phyloP scores from a whole-genome alignment of 2,113 vertebrate species.

The Prochilodus magdalenae region DNA sequence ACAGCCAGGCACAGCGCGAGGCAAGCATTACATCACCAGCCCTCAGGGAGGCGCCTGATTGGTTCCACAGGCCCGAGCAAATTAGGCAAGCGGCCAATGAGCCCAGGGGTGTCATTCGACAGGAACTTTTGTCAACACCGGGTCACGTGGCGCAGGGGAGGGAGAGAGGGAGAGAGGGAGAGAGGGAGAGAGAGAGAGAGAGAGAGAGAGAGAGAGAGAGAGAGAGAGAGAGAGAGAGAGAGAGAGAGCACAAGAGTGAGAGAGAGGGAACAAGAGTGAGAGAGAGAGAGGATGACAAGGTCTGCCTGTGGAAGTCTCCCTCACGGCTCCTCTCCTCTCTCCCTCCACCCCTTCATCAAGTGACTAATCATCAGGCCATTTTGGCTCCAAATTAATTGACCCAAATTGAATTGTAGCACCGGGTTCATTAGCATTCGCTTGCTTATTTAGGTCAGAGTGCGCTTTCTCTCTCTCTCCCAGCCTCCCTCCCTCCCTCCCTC shows the following conservation, averaged over 20 bases:
- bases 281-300: neutral
- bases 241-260: no score
- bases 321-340: conserved; percentile 37
- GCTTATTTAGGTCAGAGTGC: conserved; percentile 61
- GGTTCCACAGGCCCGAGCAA: conserved; percentile 66
- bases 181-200: neutral
- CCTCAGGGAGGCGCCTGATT: conserved; percentile 53
- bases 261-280: neutral
- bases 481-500: neutral
- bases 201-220: neutral
- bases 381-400: conserved; percentile 62
- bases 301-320: conserved; percentile 39
- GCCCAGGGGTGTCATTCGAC: conserved; percentile 52
- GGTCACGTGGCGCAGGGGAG: conserved; percentile 46
- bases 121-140: conserved; percentile 56
- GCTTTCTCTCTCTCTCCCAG: conserved; percentile 23
- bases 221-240: neutral
- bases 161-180: neutral
- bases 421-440: conserved; percentile 55
- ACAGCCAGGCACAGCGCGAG: conserved; percentile 60
- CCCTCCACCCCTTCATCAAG: conserved; percentile 36
- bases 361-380: conserved; percentile 59
- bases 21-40: conserved; percentile 67
- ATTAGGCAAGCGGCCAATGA: conserved; percentile 67
- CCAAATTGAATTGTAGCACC: conserved; percentile 60